phyloP scores from a whole-genome alignment of 2,113 vertebrate genomes.

The Hassar affinis region DNA sequence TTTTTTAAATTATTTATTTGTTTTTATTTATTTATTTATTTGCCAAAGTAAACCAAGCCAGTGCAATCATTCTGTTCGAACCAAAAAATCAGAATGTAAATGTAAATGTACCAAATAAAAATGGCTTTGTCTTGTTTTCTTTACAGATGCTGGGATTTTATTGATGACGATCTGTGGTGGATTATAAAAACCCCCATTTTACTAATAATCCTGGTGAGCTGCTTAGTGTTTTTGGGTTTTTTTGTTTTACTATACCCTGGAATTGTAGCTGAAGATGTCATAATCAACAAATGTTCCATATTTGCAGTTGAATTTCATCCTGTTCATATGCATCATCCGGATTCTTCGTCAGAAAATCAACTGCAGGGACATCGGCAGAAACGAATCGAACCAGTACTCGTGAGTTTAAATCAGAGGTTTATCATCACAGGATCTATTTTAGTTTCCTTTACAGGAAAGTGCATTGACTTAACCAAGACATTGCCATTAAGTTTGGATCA shows the following conservation, averaged over 20 bases:
- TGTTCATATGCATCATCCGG: conserved; percentile 92
- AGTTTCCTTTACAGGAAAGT: neutral
- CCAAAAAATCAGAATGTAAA: neutral
- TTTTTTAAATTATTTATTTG: too few relatives aligned
- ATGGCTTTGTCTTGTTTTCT: neutral
- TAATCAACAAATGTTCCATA: neutral
- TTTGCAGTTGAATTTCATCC: conserved; percentile 85
- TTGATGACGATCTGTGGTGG: conserved; percentile 84
- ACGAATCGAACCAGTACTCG: conserved; percentile 89
- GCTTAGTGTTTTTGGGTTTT: neutral
- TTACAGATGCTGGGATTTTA: conserved; percentile 89
- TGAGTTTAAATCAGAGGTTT: conserved; percentile 67
- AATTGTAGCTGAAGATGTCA: neutral
- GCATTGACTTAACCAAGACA: neutral
- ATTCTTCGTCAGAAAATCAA: conserved; percentile 94
- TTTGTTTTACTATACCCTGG: neutral
- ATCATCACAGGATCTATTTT: neutral
- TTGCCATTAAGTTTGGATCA: too few relatives aligned
- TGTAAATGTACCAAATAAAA: neutral
- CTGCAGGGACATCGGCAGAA: conserved; percentile 86
- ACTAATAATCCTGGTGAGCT: conserved; percentile 86
- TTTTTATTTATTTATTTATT: too few relatives aligned
- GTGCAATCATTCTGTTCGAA: neutral
- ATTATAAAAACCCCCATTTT: conserved; percentile 92
- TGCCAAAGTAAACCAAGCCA: neutral